A percentile compares a stretch with the other conserved stretches of the same genome.
These are phyloP conservation scores for Spilogale gracilis DNA, from an alignment of 2,113 vertebrate species.

Conservation along the genomic window DNA sequence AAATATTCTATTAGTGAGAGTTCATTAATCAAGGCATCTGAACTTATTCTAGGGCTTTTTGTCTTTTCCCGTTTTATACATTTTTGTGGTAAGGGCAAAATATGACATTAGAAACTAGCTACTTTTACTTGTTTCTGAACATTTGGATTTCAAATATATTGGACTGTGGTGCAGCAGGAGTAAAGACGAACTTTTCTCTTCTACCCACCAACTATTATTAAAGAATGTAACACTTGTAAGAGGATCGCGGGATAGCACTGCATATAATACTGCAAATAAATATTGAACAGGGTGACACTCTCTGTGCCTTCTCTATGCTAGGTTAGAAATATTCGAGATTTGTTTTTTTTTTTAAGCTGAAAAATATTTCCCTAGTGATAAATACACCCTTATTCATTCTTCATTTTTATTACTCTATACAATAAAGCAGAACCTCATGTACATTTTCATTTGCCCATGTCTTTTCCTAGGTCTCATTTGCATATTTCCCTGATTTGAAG, in stretches of 20 bases:
- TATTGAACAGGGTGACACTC: background rate
- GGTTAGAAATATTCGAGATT: background rate
- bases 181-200: background rate
- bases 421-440: background rate
- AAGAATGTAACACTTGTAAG: background rate
- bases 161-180: background rate
- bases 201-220: background rate
- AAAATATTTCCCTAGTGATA: background rate
- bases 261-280: background rate
- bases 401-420: slow-evolving; percentile 22
- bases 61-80: background rate
- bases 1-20: background rate
- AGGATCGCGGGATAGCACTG: background rate
- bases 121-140: background rate
- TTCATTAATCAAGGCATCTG: background rate
- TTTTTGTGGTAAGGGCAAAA: background rate
- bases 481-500: background rate
- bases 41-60: background rate
- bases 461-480: background rate
- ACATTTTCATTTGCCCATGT: background rate
- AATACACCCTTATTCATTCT: background rate
- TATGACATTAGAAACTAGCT: background rate
- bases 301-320: background rate
- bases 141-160: background rate
- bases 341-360: background rate